phyloP scores from a whole-genome alignment of 2,888 invertebrate genomes.

The Lithophane socia region DNA sequence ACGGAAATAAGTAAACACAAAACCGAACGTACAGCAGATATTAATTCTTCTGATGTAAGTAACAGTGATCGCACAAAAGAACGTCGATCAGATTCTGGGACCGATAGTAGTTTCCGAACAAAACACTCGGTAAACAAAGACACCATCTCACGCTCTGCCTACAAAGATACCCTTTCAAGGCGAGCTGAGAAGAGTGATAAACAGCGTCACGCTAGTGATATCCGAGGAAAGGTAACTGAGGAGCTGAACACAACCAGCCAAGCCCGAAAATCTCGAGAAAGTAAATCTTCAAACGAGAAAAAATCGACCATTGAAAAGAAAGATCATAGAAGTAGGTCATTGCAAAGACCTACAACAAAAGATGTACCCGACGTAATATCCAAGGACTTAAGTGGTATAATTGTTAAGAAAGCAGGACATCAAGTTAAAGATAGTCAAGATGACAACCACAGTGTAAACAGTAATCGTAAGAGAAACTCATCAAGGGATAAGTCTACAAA shows the following conservation, averaged over 20 bases:
- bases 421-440: conserved; percentile 29
- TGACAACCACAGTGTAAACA: conserved; percentile 54
- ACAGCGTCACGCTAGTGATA: conserved; percentile 41
- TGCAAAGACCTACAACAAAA: conserved; percentile 61
- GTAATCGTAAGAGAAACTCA: conserved; percentile 59
- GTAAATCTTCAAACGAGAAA: conserved; percentile 46
- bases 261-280: conserved; percentile 38
- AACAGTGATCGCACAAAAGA: conserved; percentile 35
- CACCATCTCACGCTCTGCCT: conserved; percentile 56
- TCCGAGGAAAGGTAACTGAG: conserved; percentile 45
- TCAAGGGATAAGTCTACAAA: conserved; percentile 66
- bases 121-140: conserved; percentile 60
- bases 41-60: conserved; percentile 31
- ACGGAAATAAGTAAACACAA: conserved; percentile 42
- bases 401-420: conserved; percentile 31
- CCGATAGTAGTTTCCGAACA: conserved; percentile 51
- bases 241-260: conserved; percentile 35
- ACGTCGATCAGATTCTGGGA: conserved; percentile 50
- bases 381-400: conserved; percentile 22
- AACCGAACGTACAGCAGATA: conserved; percentile 18
- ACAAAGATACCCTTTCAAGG: conserved; percentile 50
- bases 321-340: conserved; percentile 65
- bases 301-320: conserved; percentile 51
- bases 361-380: conserved; percentile 47
- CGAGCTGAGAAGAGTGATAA: conserved; percentile 54